Evolutionary conservation across 23 tunicate species (phyloP).

Genomic region (Botrylloides violaceus): DNA sequence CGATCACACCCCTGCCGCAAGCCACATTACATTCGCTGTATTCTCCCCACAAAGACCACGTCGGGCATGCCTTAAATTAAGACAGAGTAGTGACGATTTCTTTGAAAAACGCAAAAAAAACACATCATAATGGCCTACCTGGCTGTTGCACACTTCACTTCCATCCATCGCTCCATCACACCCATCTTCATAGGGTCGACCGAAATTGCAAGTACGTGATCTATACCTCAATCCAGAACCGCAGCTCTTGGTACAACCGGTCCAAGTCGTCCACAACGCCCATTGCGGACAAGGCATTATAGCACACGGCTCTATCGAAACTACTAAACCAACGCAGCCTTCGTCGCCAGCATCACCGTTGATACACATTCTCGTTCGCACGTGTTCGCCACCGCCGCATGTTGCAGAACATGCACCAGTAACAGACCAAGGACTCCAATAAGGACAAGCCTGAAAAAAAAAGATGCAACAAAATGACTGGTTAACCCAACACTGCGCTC

Average conservation of each 20-base stretch:
- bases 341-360: conserved; percentile 32
- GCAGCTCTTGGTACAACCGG: conserved; percentile 45
- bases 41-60: conserved; percentile 45
- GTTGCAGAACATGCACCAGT: conserved; percentile 50
- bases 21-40: conserved; percentile 31
- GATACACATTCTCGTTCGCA: conserved; percentile 43
- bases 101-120: not conserved
- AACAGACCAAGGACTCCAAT: conserved; percentile 55
- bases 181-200: conserved; percentile 32
- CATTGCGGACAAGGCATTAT: conserved; percentile 32
- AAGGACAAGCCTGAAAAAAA: conserved; percentile 52
- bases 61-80: conserved; percentile 47
- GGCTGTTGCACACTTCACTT: conserved; percentile 28
- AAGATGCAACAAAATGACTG: too few relatives aligned
- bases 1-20: conserved; percentile 52
- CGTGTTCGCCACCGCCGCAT: conserved; percentile 66
- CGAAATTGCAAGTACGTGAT: conserved; percentile 37
- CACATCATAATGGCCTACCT: conserved; percentile 27
- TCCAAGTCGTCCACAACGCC: conserved; percentile 53
- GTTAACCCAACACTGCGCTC: too few relatives aligned
- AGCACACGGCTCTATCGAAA: conserved; percentile 26
- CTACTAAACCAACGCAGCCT: conserved; percentile 47
- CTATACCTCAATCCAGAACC: conserved; percentile 54
- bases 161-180: conserved; percentile 46
- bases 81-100: not conserved